Base-by-base conservation (phyloP, 2,888 invertebrate species). In the Lobophora halterata region DNA sequence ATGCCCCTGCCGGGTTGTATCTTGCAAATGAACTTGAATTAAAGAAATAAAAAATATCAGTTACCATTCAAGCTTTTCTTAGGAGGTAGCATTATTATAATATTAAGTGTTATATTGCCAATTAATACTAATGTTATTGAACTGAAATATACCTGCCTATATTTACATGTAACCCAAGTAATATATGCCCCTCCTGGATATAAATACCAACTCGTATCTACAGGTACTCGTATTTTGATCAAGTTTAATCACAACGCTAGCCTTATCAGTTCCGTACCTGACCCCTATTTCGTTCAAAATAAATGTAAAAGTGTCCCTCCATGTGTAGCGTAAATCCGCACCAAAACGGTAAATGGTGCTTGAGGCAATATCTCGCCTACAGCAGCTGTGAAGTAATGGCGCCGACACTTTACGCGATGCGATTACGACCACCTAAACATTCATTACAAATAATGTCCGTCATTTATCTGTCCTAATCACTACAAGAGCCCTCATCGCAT, bases 361-460 rank as follows among this genome's bases (percentile, higher is more conserved):
- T 66, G 69, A 72, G 72, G 82, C 80, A 85, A 85, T 86, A 86
- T 82, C 80, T 79, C 76, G 70, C 75, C 75, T 74, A 78, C 83
- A 77, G 79, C 86, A 85, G 86, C 85, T 85, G 85, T 67, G 74
- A 67, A 71, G 82, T 83, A 81, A 86, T 86, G 85, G 86, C 80
- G 81, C 75, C 79, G 81, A 79, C 85, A 85, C 82, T 86, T 85
- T 82, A 75, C 82, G 81, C 83, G 81, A 82, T 83, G 80, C 77
- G 81, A 86, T 86, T 85, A 86, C 85, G 86, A 79, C 80, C 82
- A 83, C 82, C 86, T 86, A 86, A 86, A 87, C 86, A 87, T 87
- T 86, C 85, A 86, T 87, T 87, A 87, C 85, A 78, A 79, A 76
- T 86, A 85, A 87, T 86, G 83, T 79, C 85, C 76, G 80, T 82